Conservation (phyloP, 2,797 vertebrate genomes). For the Peromyscus aztecus region DNA sequence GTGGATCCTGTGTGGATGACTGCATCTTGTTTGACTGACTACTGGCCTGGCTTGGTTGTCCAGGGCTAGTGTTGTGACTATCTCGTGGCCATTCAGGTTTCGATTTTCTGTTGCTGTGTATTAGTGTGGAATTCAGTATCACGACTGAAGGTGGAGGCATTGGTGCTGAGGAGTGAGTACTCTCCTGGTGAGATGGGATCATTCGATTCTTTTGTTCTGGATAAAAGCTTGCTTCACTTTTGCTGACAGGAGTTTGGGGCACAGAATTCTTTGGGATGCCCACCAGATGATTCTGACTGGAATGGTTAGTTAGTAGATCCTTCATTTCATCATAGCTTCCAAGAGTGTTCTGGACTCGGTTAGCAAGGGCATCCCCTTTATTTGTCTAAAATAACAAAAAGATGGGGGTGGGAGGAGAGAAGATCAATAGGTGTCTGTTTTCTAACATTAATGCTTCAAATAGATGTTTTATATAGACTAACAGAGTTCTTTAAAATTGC, state of each 20-base stretch:
- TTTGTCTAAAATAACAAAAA: conserved; percentile 91
- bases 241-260: conserved; percentile 91
- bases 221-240: conserved; percentile 92
- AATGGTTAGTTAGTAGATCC: conserved; percentile 95
- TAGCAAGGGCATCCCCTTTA: conserved; percentile 96
- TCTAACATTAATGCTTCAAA: conserved; percentile 80
- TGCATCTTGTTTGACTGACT: conserved; percentile 89
- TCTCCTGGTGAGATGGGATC: conserved; percentile 87
- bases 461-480: conserved; percentile 81
- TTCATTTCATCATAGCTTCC: conserved; percentile 98
- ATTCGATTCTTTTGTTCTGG: conserved; percentile 91
- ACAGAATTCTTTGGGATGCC: conserved; percentile 95
- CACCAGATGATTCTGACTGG: conserved; percentile 97
- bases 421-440: conserved; percentile 83
- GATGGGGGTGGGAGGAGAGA: conserved; percentile 76
- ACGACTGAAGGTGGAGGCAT: conserved; percentile 91
- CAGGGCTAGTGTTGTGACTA: conserved; percentile 88
- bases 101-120: conserved; percentile 93
- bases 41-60: conserved; percentile 86
- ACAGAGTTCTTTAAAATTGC: conserved; percentile 82
- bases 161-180: conserved; percentile 84
- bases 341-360: conserved; percentile 95
- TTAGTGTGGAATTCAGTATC: conserved; percentile 88
- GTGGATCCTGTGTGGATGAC: conserved; percentile 90
- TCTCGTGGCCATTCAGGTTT: conserved; percentile 93